A percentile compares a stretch with the other conserved stretches of the same genome.
These are phyloP conservation scores for Drosophila melanosoma DNA, from an alignment of 2,888 invertebrate species.

Conservation along the genomic window DNA sequence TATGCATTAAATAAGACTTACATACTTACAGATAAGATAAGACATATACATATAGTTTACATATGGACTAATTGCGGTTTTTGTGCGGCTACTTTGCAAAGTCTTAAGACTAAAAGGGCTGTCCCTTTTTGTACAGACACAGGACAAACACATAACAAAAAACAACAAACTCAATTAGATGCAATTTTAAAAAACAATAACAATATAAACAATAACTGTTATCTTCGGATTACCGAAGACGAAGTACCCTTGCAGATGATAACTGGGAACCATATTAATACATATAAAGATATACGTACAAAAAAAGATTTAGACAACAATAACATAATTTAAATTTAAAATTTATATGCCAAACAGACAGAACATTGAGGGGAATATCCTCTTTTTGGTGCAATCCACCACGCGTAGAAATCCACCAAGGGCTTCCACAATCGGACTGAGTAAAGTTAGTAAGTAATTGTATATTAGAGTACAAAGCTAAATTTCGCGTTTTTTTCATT, in stretches of 20 bases:
- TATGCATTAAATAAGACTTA: slow-evolving; percentile 20
- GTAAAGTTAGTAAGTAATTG: neutral
- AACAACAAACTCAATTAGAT: slow-evolving; percentile 16
- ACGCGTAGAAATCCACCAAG: neutral
- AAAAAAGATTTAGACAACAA: neutral
- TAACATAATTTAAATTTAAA: neutral
- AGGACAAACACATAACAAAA: slow-evolving; percentile 42
- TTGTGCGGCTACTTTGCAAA: slow-evolving; percentile 36
- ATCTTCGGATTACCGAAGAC: slow-evolving; percentile 18
- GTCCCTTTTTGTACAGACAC: slow-evolving; percentile 26
- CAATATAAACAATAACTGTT: neutral
- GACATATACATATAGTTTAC: slow-evolving; percentile 13
- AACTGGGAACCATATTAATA: neutral
- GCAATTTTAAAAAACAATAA: slow-evolving; percentile 7
- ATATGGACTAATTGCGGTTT: slow-evolving; percentile 21
- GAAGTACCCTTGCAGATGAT: slow-evolving; percentile 21
- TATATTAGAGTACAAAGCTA: neutral
- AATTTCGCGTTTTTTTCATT: neutral
- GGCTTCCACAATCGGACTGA: neutral
- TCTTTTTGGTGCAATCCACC: neutral
- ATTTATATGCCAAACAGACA: neutral
- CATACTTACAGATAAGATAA: slow-evolving; percentile 35
- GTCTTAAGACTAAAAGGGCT: slow-evolving; percentile 56
- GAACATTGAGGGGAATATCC: neutral
- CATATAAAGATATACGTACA: neutral